Evolutionary conservation across 2,797 vertebrate genomes (phyloP), one percentile per base, ranked within the genome.

Genomic region (Buceros bicornis): DNA sequence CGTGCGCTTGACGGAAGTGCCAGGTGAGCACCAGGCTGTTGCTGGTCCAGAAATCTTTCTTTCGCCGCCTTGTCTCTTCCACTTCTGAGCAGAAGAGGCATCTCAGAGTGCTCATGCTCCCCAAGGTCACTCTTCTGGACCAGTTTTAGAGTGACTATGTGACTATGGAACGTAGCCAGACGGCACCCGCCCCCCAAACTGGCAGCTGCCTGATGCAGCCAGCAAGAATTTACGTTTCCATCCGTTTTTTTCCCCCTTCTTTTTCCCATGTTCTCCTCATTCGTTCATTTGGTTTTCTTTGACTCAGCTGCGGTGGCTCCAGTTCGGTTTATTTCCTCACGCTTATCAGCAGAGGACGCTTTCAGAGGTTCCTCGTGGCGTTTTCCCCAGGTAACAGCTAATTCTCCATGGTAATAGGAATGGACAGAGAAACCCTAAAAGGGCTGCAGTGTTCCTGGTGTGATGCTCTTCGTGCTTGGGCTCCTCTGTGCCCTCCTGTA

Each of bases 321-420:
- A 42, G 10, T 67, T 94, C 53, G 43, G 74, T 96, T 95, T 89
- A 83, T 93, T 87, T 81, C 51, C 40, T 90, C 45, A 71, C 87
- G 65, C 57, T 93, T 91, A 80, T 84, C 89, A 92, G 89, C 87
- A 93, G 60, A 87, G 73, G 80, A 72, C 71, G 65, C 61, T 95
- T 80, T 82, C 78, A 65, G 76, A 87, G 84, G 31, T 89, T 70
- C 89, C 74, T 74, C 3, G 16, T 70, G 67, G 70, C 8, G 0
- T 94, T 90, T 87, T 86, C 91, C 61, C 48, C 42, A 78, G 72
- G 74, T 80, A 57, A n/a, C 72, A 65, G 28, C 69, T 85, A 29
- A 72, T 95, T 93, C 25, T 54, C 79, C 65, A 81, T 78, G 82
- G 79, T 69, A 80, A 48, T 5, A 77, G 87, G 54, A 92, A 37